Conservation (phyloP, 2,888 invertebrate species). For the Palloptera scutellata region DNA sequence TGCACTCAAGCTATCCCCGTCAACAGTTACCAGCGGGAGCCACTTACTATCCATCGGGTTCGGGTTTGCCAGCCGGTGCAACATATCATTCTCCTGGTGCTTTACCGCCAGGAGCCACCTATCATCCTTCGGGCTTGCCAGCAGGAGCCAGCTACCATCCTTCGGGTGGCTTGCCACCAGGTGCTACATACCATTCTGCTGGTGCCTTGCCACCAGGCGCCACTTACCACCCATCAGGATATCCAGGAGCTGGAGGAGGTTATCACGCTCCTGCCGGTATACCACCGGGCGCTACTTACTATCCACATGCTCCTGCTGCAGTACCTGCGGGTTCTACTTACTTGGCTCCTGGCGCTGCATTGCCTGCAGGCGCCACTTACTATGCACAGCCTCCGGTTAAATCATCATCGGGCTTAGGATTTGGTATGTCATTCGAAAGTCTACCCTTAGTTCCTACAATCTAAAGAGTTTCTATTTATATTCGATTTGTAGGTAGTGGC, state of each 20-base stretch:
- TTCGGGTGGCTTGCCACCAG: conserved; percentile 37
- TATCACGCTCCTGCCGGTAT: conserved; percentile 30
- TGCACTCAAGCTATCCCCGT: conserved; percentile 58
- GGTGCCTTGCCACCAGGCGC: conserved; percentile 42
- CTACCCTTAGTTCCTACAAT: neutral
- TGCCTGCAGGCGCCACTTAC: conserved; percentile 50
- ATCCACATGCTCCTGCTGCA: conserved; percentile 41
- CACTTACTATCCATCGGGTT: conserved; percentile 42
- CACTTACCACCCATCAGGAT: conserved; percentile 37
- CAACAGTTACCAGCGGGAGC: conserved; percentile 51
- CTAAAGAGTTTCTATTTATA: neutral
- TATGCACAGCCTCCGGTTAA: conserved; percentile 54
- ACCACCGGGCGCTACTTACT: conserved; percentile 45
- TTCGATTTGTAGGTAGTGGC: conserved; percentile 52
- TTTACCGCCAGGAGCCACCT: conserved; percentile 38
- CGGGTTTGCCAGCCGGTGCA: conserved; percentile 41
- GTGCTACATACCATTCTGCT: conserved; percentile 36
- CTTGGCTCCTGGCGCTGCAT: conserved; percentile 45
- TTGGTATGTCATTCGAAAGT: conserved; percentile 50
- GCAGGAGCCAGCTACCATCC: conserved; percentile 46
- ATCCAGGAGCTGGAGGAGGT: conserved; percentile 31
- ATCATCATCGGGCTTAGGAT: conserved; percentile 53
- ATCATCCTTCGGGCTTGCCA: conserved; percentile 39
- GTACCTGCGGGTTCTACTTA: conserved; percentile 53
- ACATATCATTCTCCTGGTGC: conserved; percentile 41